A percentile compares a stretch with the other conserved stretches of the same genome.
Evolutionary conservation across 2,113 vertebrate species (phyloP).

Genomic region (Eulacestoma nigropectus): DNA sequence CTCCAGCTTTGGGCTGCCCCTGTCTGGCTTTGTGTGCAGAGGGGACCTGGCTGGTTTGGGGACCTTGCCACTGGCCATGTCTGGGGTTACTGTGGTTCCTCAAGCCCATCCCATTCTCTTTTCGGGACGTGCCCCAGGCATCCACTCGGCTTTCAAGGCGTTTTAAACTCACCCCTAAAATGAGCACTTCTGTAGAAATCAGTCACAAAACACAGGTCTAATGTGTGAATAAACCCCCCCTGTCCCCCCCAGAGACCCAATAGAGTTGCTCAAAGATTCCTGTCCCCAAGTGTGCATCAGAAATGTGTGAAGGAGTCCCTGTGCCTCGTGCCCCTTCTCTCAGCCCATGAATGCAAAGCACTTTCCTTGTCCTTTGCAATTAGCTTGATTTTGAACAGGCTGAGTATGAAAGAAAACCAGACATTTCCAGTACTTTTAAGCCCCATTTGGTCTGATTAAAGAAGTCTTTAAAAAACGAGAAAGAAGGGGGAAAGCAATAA

Average conservation of each 20-base stretch:
- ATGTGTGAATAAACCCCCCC: neutral
- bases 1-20: neutral
- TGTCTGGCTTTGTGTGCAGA: neutral
- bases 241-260: neutral
- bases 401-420: constrained; percentile 57
- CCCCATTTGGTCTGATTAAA: constrained; percentile 70
- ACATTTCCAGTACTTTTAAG: constrained; percentile 59
- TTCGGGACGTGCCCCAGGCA: neutral
- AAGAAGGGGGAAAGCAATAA: constrained; percentile 9
- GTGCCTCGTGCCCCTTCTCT: neutral
- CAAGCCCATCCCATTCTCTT: neutral
- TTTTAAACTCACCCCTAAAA: neutral
- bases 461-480: neutral
- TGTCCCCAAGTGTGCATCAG: neutral
- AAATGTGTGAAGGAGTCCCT: neutral
- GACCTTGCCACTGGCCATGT: neutral
- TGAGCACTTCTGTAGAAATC: rapidly evolving
- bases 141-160: neutral
- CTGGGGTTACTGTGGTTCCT: neutral
- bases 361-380: constrained; percentile 50
- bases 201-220: neutral
- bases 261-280: neutral
- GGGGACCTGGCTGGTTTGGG: neutral
- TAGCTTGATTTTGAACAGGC: constrained; percentile 66
- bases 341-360: neutral